Base-by-base conservation (phyloP, 2,113 vertebrate genomes). In the Chlorodrepanis virens region DNA sequence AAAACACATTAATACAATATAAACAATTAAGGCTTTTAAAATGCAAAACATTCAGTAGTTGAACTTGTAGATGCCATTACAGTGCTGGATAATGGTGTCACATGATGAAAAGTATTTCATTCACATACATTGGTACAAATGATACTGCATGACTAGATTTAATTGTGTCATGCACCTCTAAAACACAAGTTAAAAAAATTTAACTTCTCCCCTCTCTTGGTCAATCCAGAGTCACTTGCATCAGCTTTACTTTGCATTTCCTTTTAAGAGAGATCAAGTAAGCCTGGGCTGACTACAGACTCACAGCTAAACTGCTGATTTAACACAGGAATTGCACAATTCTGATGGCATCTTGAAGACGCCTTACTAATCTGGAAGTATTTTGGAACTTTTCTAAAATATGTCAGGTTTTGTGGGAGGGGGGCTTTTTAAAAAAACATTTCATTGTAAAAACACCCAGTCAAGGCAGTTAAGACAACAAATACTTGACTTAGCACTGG, bases 11-110 rank as follows among this genome's bases (percentile, higher is more conserved):
- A 91, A 78, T 89, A 87, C 83, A 91, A 65, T 83, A 92, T 53
- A 95, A 96, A 95, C 84, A 91, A 37, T 94, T 94, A 93, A 97
- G 93, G 93, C 93, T 95, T 91, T 94, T 87, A 91, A 96, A 91
- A 91, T 82, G 82, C 81, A 94, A 67, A 93, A 87, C 84, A 89
- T 87, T 95, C 81, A 71, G 60, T 78, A 84, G 65, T 75, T 94
- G 91, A 88, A 71, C 14, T 67, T 33, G 39, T 17, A 68, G 76
- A 70, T 59, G 87, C 87, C 45, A 21, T 81, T 84, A 77, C 93
- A 63, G 16, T 27, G 35, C 33, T 89, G 50, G 54, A 35, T 65
- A 77, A 49, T 13, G 50, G 61, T 53, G 72, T 47, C 65, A 83
- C 83, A 75, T 0, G 16, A 59, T 37, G 35, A 13, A 39, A 50